Evolutionary conservation across 2,797 vertebrate species (phyloP).

Genomic region (Falco novaeseelandiae): DNA sequence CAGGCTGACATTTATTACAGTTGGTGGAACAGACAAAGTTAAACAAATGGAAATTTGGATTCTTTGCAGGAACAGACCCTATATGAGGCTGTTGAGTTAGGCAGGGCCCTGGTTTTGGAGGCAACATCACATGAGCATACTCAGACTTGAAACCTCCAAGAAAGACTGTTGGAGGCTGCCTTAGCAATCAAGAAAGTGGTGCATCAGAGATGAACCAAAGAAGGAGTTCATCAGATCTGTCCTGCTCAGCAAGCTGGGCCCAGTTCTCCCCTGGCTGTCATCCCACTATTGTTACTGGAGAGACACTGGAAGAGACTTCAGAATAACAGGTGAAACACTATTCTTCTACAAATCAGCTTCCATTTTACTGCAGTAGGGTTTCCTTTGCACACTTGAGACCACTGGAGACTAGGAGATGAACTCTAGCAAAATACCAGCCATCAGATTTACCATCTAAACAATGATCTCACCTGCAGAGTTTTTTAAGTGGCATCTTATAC

Average conservation of each 20-base stretch:
- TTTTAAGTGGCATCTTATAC: neutral
- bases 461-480: neutral
- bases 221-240: neutral
- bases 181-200: neutral
- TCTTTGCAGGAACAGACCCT: neutral
- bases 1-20: neutral
- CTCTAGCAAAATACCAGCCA: neutral
- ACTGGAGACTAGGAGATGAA: neutral
- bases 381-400: neutral
- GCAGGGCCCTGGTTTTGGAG: neutral
- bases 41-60: constrained; percentile 12
- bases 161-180: neutral
- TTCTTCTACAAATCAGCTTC: neutral
- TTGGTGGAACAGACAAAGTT: neutral
- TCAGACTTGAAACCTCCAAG: neutral
- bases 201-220: neutral
- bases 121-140: neutral
- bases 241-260: neutral
- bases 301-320: neutral
- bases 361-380: neutral
- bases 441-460: neutral
- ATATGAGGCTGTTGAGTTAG: neutral
- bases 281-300: neutral
- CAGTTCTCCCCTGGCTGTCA: neutral
- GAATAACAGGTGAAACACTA: neutral